These are phyloP conservation scores for Coronaproctus castanopsis DNA, from an alignment of 2,888 invertebrate species.

Conservation along the genomic window DNA sequence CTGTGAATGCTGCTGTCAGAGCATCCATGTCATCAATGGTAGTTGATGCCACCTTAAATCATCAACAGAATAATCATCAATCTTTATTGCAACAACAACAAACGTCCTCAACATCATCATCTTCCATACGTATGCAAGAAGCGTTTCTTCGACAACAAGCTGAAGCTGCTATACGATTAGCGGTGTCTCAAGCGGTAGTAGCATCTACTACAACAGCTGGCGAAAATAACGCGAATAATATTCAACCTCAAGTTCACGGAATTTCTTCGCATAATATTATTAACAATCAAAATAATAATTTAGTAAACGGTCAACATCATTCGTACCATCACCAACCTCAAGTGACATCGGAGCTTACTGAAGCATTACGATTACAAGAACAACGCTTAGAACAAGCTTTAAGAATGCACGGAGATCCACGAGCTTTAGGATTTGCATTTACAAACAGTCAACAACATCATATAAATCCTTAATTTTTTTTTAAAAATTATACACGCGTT, in stretches of 20 bases:
- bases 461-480: constrained; percentile 15
- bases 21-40: constrained; percentile 32
- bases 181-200: constrained; percentile 47
- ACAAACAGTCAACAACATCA: constrained; percentile 24
- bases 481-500: neutral
- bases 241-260: constrained; percentile 21
- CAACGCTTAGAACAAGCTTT: constrained; percentile 65
- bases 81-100: constrained; percentile 23
- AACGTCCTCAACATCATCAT: constrained; percentile 25
- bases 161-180: constrained; percentile 58
- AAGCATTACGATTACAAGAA: constrained; percentile 50
- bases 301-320: constrained; percentile 26
- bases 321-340: constrained; percentile 28
- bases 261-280: constrained; percentile 10
- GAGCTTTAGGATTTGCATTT: constrained; percentile 56
- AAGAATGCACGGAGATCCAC: constrained; percentile 56
- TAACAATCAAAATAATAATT: constrained; percentile 6
- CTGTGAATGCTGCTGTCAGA: constrained; percentile 37
- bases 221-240: constrained; percentile 27
- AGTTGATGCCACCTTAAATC: constrained; percentile 22
- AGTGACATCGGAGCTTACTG: constrained; percentile 46
- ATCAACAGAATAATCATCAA: constrained; percentile 25
- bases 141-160: constrained; percentile 65
- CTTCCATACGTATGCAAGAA: constrained; percentile 34
- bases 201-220: constrained; percentile 24